Conservation (phyloP, 2,888 invertebrate genomes). For the Diabrotica balteata region DNA sequence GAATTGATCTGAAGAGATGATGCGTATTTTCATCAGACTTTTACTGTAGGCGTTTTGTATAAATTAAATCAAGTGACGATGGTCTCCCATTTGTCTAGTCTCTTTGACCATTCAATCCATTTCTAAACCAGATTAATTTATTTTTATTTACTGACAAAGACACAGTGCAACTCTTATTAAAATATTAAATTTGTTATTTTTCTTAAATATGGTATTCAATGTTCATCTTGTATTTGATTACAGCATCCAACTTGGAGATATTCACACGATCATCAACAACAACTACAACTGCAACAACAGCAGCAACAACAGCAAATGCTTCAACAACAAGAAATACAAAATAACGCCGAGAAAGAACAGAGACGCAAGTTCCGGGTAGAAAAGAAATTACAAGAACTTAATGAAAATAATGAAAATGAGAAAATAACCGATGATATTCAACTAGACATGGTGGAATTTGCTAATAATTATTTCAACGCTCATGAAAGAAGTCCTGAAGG, state of each 20-base stretch:
- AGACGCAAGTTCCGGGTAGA: constrained; percentile 86
- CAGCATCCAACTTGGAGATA: constrained; percentile 57
- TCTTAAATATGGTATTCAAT: no score
- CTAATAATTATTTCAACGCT: constrained; percentile 90
- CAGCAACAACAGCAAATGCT: constrained; percentile 28
- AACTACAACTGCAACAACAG: constrained; percentile 4
- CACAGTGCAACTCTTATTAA: no score
- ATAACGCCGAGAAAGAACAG: constrained; percentile 74
- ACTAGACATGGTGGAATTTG: constrained; percentile 90
- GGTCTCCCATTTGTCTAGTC: no score
- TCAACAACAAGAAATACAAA: constrained; percentile 49
- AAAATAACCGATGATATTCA: constrained; percentile 65
- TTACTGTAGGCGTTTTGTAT: no score
- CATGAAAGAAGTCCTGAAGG: constrained; percentile 88
- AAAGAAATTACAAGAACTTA: constrained; percentile 83
- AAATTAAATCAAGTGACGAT: no score
- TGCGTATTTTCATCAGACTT: no score
- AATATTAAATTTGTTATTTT: no score
- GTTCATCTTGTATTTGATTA: constrained; percentile 16
- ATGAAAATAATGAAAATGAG: constrained; percentile 68
- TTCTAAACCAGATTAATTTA: no score
- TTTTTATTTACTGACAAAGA: no score
- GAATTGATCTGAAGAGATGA: no score
- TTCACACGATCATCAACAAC: constrained; percentile 37
- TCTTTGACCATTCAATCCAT: no score